Conservation (phyloP, 2,113 vertebrate genomes). For the Callithrix jacchus region DNA sequence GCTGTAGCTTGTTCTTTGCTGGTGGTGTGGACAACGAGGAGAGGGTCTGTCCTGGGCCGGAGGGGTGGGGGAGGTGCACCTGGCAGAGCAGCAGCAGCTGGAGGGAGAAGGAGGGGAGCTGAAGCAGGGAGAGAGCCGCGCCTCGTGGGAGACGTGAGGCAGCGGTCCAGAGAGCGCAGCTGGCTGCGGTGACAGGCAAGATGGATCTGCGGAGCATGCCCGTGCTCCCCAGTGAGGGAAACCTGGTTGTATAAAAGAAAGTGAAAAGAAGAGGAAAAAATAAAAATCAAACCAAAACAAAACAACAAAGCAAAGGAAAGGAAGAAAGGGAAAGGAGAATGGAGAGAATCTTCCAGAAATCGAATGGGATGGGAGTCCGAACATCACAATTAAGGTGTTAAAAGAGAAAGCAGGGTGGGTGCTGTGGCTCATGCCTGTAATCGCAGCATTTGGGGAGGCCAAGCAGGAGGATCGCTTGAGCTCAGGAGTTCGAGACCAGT, state of each 20-base stretch:
- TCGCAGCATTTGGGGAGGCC: no score
- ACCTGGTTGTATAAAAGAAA: conserved; percentile 7
- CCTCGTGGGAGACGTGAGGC: neutral
- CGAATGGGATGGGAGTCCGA: neutral
- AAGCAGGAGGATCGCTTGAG: no score
- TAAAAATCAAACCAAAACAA: no score
- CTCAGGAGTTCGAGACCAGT: no score
- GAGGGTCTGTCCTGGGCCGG: neutral
- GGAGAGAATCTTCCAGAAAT: conserved; percentile 1
- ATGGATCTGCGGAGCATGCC: conserved; percentile 28
- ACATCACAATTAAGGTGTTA: neutral
- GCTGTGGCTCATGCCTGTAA: no score
- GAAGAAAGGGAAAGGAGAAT: neutral
- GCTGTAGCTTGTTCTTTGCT: neutral
- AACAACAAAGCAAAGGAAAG: neutral
- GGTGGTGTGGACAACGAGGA: fast-evolving
- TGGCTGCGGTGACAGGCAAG: conserved; percentile 40
- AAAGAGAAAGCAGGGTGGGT: neutral
- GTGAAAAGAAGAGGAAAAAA: neutral
- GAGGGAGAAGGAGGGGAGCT: neutral
- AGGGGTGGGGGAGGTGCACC: neutral
- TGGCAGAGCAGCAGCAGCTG: neutral
- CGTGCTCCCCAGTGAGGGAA: neutral
- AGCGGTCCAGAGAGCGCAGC: neutral
- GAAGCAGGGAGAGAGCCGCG: neutral